phyloP scores from a whole-genome alignment of 2,113 vertebrate genomes.

The Pachyramphus minor region DNA sequence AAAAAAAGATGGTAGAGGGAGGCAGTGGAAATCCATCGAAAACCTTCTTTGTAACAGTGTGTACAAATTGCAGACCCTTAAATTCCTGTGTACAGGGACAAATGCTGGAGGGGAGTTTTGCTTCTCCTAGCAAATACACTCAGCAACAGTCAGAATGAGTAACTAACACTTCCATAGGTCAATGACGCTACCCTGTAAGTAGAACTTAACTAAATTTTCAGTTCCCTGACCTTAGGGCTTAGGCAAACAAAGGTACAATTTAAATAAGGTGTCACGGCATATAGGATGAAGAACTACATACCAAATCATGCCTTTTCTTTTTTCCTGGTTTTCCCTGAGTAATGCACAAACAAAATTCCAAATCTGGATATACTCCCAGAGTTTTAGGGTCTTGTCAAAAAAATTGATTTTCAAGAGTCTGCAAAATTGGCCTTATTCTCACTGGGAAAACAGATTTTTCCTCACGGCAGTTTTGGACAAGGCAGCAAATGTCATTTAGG shows the following conservation, averaged over 20 bases:
- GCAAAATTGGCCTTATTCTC: not conserved
- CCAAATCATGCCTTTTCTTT: not conserved
- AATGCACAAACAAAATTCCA: not conserved
- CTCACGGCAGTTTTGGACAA: not conserved
- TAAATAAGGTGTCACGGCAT: not conserved
- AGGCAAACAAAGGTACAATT: not conserved
- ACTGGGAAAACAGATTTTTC: not conserved
- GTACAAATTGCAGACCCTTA: not conserved
- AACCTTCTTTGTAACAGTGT: not conserved
- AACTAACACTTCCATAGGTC: not conserved
- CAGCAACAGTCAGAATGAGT: not conserved
- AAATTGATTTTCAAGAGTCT: not conserved
- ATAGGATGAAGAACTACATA: not conserved
- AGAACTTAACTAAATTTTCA: not conserved
- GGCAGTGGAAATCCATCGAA: not conserved
- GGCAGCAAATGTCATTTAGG: not conserved
- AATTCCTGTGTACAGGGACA: not conserved
- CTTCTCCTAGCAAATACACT: not conserved
- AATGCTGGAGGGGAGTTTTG: not conserved
- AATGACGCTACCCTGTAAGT: not conserved
- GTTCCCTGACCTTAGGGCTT: not conserved
- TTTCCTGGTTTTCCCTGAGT: not conserved
- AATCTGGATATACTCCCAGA: not conserved
- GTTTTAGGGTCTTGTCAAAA: not conserved
- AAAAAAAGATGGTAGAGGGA: not conserved